A percentile compares a stretch with the other conserved stretches of the same genome.
Evolutionary conservation across 1,140 invertebrate species (phyloP).

Genomic region (Antheraea mylitta): DNA sequence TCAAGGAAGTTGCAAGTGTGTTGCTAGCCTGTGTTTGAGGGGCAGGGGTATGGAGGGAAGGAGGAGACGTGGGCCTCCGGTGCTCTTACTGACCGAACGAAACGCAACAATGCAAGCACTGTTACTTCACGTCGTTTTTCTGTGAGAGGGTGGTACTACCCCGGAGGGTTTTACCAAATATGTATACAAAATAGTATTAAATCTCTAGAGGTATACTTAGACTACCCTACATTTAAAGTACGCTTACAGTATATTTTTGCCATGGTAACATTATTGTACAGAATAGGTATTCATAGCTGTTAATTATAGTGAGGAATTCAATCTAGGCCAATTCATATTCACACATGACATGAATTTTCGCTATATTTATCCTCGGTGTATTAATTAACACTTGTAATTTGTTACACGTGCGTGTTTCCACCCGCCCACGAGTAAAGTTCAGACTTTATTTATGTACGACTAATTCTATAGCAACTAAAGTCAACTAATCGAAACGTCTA

Average conservation of each 20-base stretch:
- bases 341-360: not conserved
- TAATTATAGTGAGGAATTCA: not conserved
- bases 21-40: no score
- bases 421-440: not conserved
- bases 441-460: constrained; percentile 4
- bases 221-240: no score
- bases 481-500: not conserved
- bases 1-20: no score
- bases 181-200: no score
- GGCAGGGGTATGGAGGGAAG: no score
- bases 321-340: not conserved
- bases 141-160: no score
- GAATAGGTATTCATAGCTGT: not conserved
- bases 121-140: no score
- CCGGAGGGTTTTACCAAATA: no score
- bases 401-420: not conserved
- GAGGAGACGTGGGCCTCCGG: no score
- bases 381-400: constrained; percentile 5
- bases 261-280: not conserved
- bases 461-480: not conserved
- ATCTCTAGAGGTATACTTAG: no score
- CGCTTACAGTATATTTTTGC: not conserved
- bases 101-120: no score
- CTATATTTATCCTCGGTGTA: not conserved
- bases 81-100: no score